Percentiles rank a stretch among this genome's conserved stretches.
Evolutionary conservation across 2,888 invertebrate genomes (phyloP).

Genomic region (Antheraea yamamai): DNA sequence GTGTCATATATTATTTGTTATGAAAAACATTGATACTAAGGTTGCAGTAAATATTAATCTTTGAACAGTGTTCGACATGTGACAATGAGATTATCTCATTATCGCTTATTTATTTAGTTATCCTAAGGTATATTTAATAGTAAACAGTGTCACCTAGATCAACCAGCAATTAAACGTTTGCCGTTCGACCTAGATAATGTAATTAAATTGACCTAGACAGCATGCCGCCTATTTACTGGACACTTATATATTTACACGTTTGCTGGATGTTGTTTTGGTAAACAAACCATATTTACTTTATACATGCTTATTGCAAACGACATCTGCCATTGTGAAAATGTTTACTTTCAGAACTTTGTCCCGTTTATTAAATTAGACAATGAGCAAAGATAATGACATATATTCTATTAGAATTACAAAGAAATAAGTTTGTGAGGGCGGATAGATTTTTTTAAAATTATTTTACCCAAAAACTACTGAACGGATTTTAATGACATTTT

Average conservation of each 20-base stretch:
- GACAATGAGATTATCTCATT: conserved; percentile 34
- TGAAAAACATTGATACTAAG: neutral
- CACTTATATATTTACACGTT: conserved; percentile 5
- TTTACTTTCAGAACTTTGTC: neutral
- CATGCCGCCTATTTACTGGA: conserved; percentile 48
- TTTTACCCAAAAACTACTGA: no score
- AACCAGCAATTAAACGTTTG: conserved; percentile 27
- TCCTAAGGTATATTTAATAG: conserved; percentile 8
- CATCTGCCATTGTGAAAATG: neutral
- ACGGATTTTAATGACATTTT: no score
- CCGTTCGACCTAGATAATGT: conserved; percentile 37
- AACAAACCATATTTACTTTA: neutral
- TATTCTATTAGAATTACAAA: no score
- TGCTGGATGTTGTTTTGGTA: conserved; percentile 9
- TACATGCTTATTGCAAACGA: neutral
- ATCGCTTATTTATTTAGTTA: conserved; percentile 29
- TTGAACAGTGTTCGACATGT: conserved; percentile 29
- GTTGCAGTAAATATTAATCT: conserved; percentile 20
- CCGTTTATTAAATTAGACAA: no score
- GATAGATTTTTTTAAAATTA: no score
- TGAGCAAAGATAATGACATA: no score
- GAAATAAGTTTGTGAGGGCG: no score
- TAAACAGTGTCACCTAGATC: conserved; percentile 30
- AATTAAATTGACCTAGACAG: conserved; percentile 47
- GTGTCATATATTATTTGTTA: conserved; percentile 8